phyloP scores from a whole-genome alignment of 1,140 invertebrate species.

The Drosophila busckii region DNA sequence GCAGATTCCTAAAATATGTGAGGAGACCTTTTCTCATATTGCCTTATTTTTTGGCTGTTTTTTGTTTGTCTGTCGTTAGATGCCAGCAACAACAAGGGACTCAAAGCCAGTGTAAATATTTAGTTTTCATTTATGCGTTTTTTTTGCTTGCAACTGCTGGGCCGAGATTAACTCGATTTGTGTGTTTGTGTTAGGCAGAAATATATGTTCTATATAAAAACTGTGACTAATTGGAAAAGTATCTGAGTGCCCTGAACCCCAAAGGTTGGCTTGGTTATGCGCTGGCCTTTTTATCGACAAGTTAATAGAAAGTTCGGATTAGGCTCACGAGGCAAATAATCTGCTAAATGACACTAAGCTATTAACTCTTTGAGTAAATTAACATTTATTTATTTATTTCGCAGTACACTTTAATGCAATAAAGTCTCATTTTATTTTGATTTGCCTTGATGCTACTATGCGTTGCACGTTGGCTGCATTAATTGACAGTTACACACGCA shows the following conservation, averaged over 20 bases:
- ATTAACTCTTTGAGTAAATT: no score
- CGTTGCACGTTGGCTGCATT: conserved; percentile 58
- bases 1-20: conserved; percentile 7
- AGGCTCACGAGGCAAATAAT: no score
- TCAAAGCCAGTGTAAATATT: conserved; percentile 61
- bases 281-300: no score
- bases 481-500: conserved; percentile 46
- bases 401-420: conserved; percentile 12
- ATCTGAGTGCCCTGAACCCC: conserved; percentile 9
- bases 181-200: conserved; percentile 22
- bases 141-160: conserved; percentile 26
- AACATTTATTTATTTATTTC: no score
- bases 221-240: conserved; percentile 54
- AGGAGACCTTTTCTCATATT: conserved; percentile 46
- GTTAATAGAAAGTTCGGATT: no score
- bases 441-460: conserved; percentile 39
- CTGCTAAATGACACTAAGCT: no score
- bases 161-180: conserved; percentile 52
- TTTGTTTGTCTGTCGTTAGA: conserved; percentile 38
- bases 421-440: conserved; percentile 19
- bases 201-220: conserved; percentile 23
- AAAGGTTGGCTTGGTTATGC: no score
- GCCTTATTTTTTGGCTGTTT: conserved; percentile 23
- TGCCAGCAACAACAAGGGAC: conserved; percentile 53
- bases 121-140: conserved; percentile 76